phyloP scores from a whole-genome alignment of 37 sponge, comb jelly and placozoan species.

The Aplysina aerophoba region DNA sequence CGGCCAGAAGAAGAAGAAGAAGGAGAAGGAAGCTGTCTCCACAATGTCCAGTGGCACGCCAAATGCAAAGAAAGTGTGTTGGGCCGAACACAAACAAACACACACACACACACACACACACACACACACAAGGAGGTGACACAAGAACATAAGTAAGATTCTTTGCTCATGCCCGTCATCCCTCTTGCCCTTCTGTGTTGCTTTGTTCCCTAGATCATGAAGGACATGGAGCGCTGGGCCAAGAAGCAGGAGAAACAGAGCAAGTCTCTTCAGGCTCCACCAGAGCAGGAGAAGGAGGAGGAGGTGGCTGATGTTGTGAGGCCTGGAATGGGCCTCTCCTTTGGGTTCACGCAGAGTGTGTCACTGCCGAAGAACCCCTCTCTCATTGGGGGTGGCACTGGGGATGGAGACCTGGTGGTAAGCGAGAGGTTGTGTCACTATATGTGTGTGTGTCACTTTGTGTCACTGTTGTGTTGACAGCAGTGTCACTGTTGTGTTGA shows the following conservation, averaged over 20 bases:
- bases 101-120: background rate
- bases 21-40: conserved; percentile 26
- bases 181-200: background rate
- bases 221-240: conserved; percentile 99
- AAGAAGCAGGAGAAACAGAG: conserved; percentile 86
- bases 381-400: background rate
- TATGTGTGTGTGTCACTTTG: no score
- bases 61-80: conserved; percentile 76
- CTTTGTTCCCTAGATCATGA: conserved; percentile 75
- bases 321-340: conserved; percentile 37
- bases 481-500: no score
- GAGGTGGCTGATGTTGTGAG: conserved; percentile 28
- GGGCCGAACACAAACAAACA: background rate
- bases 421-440: no score
- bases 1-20: conserved; percentile 56
- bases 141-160: background rate
- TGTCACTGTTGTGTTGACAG: no score
- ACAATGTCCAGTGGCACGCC: conserved; percentile 27
- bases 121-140: background rate
- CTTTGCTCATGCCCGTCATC: background rate
- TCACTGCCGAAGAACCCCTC: background rate
- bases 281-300: conserved; percentile 19
- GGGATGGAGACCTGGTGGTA: background rate
- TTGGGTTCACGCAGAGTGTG: conserved; percentile 12
- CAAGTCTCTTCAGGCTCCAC: conserved; percentile 34